A percentile compares a stretch with the other conserved stretches of the same genome.
Evolutionary conservation across 2,113 vertebrate genomes (phyloP).

Genomic region (Tetrax tetrax): DNA sequence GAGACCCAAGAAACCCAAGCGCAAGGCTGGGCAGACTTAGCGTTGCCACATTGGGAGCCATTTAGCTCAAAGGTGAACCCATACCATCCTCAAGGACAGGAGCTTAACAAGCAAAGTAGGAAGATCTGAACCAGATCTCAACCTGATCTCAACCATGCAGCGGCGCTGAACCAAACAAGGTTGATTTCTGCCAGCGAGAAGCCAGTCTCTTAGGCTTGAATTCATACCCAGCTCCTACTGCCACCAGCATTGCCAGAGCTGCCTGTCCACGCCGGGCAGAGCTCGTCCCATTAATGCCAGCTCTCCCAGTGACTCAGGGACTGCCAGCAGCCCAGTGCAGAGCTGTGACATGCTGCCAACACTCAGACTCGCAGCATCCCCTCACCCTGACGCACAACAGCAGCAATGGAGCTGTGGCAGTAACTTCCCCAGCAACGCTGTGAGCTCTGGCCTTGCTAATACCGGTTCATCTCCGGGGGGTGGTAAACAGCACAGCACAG

Average conservation of each 20-base stretch:
- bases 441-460: not conserved
- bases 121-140: slow-evolving; percentile 18
- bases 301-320: not conserved
- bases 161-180: not conserved
- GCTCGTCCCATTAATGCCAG: not conserved
- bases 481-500: not conserved
- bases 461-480: not conserved
- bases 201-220: not conserved
- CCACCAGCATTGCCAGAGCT: not conserved
- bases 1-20: not conserved
- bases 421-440: not conserved
- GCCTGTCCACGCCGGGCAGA: not conserved
- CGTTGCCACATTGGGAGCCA: not conserved
- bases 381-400: fast-evolving
- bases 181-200: slow-evolving; percentile 18
- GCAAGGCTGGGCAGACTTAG: not conserved
- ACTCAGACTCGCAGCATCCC: not conserved
- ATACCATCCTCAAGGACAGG: not conserved
- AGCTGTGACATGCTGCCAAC: not conserved
- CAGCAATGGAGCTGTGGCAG: fast-evolving
- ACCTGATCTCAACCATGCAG: not conserved
- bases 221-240: not conserved
- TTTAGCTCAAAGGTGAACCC: not conserved
- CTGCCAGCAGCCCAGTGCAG: not conserved
- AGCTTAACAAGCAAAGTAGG: not conserved